Conservation (phyloP, 2,888 invertebrate species). For the Himalopsyche tibetana region DNA sequence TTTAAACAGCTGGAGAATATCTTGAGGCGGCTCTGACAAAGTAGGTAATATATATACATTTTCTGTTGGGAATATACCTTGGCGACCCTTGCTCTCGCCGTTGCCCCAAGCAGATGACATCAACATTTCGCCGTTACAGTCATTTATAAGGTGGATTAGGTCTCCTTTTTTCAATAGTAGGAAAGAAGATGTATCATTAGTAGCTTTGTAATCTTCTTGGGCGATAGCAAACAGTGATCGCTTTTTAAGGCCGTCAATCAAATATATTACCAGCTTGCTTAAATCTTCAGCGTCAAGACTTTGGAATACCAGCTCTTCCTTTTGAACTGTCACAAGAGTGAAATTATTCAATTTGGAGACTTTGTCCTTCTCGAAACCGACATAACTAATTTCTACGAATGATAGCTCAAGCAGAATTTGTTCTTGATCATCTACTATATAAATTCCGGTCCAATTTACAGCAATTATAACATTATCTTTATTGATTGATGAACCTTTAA, state of each 20-base stretch:
- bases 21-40: constrained; percentile 83
- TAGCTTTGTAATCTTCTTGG: constrained; percentile 77
- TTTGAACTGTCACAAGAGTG: constrained; percentile 88
- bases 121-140: constrained; percentile 84
- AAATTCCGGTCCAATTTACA: constrained; percentile 95
- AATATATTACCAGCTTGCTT: constrained; percentile 86
- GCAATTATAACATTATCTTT: constrained; percentile 91
- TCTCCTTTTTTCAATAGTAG: constrained; percentile 85
- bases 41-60: constrained; percentile 92
- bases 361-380: constrained; percentile 78
- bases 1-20: constrained; percentile 81
- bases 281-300: constrained; percentile 93
- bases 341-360: constrained; percentile 80
- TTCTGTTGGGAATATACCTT: constrained; percentile 92
- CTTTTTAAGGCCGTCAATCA: constrained; percentile 91
- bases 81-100: constrained; percentile 82
- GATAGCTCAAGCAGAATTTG: constrained; percentile 91
- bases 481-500: constrained; percentile 81
- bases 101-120: constrained; percentile 84
- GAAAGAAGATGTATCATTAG: constrained; percentile 77
- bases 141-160: constrained; percentile 86
- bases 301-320: constrained; percentile 94
- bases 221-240: constrained; percentile 91
- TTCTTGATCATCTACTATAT: constrained; percentile 94
- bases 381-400: constrained; percentile 90